phyloP scores from a whole-genome alignment of 2,888 invertebrate genomes.

The Anthophora plumipes region DNA sequence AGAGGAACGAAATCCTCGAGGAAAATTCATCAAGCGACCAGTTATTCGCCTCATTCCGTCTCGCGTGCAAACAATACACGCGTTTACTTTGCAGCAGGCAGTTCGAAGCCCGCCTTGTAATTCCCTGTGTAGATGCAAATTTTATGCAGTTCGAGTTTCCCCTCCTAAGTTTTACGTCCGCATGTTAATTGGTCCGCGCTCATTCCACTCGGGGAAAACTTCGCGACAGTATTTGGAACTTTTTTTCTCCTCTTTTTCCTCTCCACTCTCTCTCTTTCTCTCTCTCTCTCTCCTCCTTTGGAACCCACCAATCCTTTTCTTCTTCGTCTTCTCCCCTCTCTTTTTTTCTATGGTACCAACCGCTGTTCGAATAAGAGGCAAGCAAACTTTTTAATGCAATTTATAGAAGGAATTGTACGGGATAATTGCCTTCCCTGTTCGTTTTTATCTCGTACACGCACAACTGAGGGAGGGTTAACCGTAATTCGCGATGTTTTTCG shows the following conservation, averaged over 20 bases:
- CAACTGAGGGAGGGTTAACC: too few relatives aligned
- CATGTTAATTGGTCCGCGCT: conserved; percentile 49
- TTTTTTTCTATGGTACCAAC: background rate
- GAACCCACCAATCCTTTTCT: background rate
- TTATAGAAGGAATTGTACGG: background rate
- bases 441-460: background rate
- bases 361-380: background rate
- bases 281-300: too few relatives aligned
- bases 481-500: too few relatives aligned
- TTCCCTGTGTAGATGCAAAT: conserved; percentile 52
- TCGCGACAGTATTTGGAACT: conserved; percentile 15
- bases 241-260: background rate
- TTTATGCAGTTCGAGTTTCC: conserved; percentile 45
- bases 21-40: conserved; percentile 16
- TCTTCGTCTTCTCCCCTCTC: background rate
- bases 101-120: conserved; percentile 34
- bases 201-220: conserved; percentile 18
- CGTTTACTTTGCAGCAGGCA: conserved; percentile 1
- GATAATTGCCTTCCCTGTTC: conserved; percentile 5
- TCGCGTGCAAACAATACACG: conserved; percentile 15
- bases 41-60: conserved; percentile 13
- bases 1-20: background rate
- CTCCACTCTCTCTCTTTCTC: too few relatives aligned
- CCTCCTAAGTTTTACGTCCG: conserved; percentile 39
- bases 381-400: conserved; percentile 21